Conservation (phyloP, 2,113 vertebrate genomes). For the Taxidea taxus region DNA sequence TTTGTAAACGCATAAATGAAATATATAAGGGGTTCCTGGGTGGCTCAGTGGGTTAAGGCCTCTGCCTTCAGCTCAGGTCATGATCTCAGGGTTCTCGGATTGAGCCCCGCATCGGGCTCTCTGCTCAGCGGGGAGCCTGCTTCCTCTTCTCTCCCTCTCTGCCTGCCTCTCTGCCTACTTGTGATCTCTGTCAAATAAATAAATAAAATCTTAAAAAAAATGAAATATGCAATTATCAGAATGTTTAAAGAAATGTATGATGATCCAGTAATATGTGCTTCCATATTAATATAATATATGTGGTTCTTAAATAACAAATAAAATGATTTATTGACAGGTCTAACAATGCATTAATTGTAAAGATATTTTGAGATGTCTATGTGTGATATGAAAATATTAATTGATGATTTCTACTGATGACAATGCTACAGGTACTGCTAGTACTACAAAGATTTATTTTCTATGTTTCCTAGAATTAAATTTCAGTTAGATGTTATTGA, state of each 20-base stretch:
- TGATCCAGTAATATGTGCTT: background rate
- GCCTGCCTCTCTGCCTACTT: too few species aligned
- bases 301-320: slow-evolving; percentile 17
- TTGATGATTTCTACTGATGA: slow-evolving; percentile 1
- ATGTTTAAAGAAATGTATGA: background rate
- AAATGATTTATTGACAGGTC: background rate
- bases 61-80: too few species aligned
- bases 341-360: background rate
- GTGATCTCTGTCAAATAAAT: too few species aligned
- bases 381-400: slow-evolving; percentile 13
- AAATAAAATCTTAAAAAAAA: too few species aligned
- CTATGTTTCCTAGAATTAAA: background rate
- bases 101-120: too few species aligned
- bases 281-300: background rate
- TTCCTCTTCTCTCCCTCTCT: too few species aligned
- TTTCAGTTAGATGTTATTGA: slow-evolving; percentile 10
- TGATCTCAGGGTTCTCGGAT: too few species aligned
- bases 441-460: background rate
- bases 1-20: background rate
- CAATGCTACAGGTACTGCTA: background rate
- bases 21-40: too few species aligned
- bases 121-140: too few species aligned
- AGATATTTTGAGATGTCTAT: slow-evolving; percentile 7
- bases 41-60: too few species aligned
- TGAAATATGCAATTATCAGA: background rate